Percentiles rank a stretch among this genome's conserved stretches.
phyloP scores from a whole-genome alignment of 2,888 invertebrate genomes.

The Troides aeacus region DNA sequence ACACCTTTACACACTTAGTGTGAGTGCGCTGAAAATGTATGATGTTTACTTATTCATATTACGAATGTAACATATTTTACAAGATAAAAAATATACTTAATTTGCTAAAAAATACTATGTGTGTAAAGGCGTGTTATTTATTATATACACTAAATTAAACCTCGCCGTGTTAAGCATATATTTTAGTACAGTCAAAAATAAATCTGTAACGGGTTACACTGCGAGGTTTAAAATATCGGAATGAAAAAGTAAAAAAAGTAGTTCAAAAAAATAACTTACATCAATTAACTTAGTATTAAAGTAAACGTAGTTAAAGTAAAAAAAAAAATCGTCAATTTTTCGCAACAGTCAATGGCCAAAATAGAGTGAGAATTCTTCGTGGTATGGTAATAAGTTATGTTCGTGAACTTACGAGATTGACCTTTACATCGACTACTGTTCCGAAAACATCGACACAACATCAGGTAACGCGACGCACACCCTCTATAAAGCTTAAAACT shows the following conservation, averaged over 20 bases:
- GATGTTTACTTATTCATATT: constrained; percentile 1
- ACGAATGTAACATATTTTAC: constrained; percentile 11
- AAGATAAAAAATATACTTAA: constrained; percentile 19
- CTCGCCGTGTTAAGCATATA: constrained; percentile 13
- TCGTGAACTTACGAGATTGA: not conserved
- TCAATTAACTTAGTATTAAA: constrained; percentile 35
- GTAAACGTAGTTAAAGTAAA: constrained; percentile 51
- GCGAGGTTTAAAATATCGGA: constrained; percentile 49
- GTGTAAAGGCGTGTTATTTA: constrained; percentile 18
- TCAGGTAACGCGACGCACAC: constrained; percentile 75
- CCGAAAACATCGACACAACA: constrained; percentile 48
- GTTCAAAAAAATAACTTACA: constrained; percentile 44
- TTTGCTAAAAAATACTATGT: constrained; percentile 12
- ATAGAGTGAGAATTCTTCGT: not conserved
- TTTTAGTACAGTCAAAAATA: constrained; percentile 5
- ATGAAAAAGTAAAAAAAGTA: constrained; percentile 63
- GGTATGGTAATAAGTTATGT: not conserved
- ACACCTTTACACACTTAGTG: constrained; percentile 41
- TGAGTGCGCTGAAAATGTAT: constrained; percentile 18
- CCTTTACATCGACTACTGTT: constrained; percentile 41
- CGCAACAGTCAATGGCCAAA: constrained; percentile 39
- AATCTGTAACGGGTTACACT: constrained; percentile 30
- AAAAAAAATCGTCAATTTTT: constrained; percentile 39
- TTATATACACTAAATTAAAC: constrained; percentile 19
- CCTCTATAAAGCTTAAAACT: constrained; percentile 58